Percentiles rank a stretch among this genome's conserved stretches.
These are phyloP conservation scores for Pseudotriccus pelzelni DNA, from an alignment of 2,797 vertebrate genomes.

Conservation along the genomic window DNA sequence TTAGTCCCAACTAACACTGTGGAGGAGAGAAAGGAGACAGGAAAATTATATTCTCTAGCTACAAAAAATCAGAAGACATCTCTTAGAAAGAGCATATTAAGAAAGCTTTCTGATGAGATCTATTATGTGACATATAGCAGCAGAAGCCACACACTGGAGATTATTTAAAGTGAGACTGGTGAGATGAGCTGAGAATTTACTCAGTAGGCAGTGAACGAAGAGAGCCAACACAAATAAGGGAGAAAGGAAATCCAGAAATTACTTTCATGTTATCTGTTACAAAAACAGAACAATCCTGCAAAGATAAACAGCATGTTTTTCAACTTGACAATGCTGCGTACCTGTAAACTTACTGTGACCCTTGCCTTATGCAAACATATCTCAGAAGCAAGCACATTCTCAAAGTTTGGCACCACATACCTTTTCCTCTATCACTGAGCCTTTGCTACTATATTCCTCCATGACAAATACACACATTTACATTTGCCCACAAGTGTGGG, in stretches of 20 bases:
- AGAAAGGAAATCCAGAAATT: background rate
- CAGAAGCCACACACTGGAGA: background rate
- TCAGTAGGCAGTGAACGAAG: background rate
- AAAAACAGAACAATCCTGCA: background rate
- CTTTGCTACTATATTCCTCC: background rate
- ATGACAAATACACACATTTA: rapidly evolving
- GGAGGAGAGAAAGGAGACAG: background rate
- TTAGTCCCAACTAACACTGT: background rate
- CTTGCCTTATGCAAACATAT: background rate
- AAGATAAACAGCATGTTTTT: background rate
- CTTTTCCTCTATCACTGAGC: background rate
- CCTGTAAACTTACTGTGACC: background rate
- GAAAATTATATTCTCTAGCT: background rate
- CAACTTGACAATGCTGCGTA: background rate
- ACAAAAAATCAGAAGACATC: background rate
- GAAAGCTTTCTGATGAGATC: background rate
- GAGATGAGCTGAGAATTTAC: background rate
- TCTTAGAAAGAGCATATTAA: background rate
- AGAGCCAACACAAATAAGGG: background rate
- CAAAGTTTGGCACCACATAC: background rate
- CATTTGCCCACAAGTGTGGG: background rate
- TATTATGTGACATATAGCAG: background rate
- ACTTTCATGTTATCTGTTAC: background rate
- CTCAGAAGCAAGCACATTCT: background rate
- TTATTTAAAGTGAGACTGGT: background rate